Evolutionary conservation across 1,140 invertebrate genomes (phyloP).

Genomic region (Heliconius congener): DNA sequence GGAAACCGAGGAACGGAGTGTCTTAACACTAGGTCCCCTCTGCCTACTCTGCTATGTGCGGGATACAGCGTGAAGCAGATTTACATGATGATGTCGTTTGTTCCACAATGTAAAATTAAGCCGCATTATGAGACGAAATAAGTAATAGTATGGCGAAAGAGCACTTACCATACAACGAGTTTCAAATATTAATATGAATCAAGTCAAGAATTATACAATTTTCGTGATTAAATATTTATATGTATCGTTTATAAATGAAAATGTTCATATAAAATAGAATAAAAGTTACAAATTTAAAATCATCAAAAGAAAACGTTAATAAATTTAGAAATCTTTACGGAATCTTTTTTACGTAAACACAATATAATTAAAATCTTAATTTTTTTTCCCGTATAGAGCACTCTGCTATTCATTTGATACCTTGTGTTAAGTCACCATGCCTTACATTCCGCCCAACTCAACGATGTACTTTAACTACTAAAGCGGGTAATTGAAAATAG

Average conservation of each 20-base stretch:
- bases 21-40: too few species aligned
- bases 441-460: too few species aligned
- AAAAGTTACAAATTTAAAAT: neutral
- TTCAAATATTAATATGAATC: neutral
- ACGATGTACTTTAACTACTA: too few species aligned
- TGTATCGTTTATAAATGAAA: too few species aligned
- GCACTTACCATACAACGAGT: neutral
- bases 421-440: neutral
- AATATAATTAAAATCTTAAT: too few species aligned
- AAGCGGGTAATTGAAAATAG: too few species aligned
- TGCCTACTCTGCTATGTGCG: too few species aligned
- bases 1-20: too few species aligned
- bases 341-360: neutral
- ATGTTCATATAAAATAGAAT: too few species aligned
- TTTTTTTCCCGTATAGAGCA: too few species aligned
- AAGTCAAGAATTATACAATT: neutral
- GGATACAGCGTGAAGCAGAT: too few species aligned
- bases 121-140: constrained; percentile 19
- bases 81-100: neutral
- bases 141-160: neutral
- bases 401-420: neutral
- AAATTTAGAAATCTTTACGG: neutral
- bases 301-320: neutral
- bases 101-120: constrained; percentile 21
- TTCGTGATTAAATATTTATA: neutral